These are phyloP conservation scores for Eupithecia centaureata DNA, from an alignment of 2,888 invertebrate species.

Conservation along the genomic window DNA sequence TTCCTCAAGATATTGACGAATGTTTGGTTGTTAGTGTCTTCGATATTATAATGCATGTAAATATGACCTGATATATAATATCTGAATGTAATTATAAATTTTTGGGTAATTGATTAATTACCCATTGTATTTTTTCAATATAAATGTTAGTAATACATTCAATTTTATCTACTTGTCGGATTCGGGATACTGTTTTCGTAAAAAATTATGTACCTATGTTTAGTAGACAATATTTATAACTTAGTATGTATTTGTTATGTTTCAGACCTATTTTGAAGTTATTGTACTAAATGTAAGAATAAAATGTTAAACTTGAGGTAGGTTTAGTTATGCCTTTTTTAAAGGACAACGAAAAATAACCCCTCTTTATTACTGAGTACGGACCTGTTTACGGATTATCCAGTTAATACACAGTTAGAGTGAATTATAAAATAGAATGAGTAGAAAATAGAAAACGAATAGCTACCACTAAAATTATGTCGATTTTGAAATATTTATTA, in stretches of 20 bases:
- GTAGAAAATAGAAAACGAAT: constrained; percentile 1
- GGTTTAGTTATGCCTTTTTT: too few relatives aligned
- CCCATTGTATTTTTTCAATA: not conserved
- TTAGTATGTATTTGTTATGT: not conserved
- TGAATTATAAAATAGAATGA: constrained; percentile 14
- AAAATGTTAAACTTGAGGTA: constrained; percentile 17
- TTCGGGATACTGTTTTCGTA: not conserved
- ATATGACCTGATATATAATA: not conserved
- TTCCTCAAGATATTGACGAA: not conserved
- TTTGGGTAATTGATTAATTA: not conserved
- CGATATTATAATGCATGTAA: not conserved
- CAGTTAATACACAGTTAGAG: constrained; percentile 33
- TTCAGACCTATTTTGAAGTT: not conserved
- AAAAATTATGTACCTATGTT: not conserved
- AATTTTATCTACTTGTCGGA: not conserved
- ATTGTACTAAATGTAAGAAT: constrained; percentile 6
- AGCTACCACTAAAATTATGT: not conserved
- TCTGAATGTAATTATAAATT: not conserved
- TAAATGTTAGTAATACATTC: not conserved
- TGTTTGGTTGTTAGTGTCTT: not conserved
- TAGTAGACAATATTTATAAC: not conserved
- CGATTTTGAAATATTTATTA: constrained; percentile 56
- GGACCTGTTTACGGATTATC: constrained; percentile 32
- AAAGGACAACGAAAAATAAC: not conserved
- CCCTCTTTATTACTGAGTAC: constrained; percentile 26